phyloP scores from a whole-genome alignment of 2,113 vertebrate genomes.

The Isichthys henryi region DNA sequence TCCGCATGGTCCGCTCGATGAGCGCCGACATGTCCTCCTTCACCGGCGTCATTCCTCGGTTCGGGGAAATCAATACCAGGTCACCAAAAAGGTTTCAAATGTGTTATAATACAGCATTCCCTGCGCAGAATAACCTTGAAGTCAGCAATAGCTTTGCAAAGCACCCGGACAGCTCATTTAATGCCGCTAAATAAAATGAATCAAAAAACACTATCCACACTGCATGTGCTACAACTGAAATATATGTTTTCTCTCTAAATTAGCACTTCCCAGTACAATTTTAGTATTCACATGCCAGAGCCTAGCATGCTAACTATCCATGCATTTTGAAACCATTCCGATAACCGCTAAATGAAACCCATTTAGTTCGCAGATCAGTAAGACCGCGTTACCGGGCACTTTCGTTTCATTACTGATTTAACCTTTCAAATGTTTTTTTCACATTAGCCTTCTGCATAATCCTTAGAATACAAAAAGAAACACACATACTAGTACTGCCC shows the following conservation, averaged over 20 bases:
- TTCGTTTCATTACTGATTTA: neutral
- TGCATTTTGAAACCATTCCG: neutral
- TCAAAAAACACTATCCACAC: neutral
- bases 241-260: neutral
- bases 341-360: neutral
- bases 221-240: too few species aligned
- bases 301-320: neutral
- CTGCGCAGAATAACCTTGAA: neutral
- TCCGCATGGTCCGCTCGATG: constrained; percentile 79
- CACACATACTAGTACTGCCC: neutral
- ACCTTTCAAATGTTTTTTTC: neutral
- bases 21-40: constrained; percentile 60
- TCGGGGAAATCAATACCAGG: neutral
- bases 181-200: neutral
- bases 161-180: neutral
- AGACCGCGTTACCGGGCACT: neutral
- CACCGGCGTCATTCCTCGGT: constrained; percentile 52
- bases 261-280: neutral
- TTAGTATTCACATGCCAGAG: neutral
- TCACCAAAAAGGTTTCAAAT: neutral
- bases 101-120: neutral
- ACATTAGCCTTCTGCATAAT: too few species aligned
- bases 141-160: neutral
- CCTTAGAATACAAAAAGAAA: neutral
- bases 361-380: neutral